Evolutionary conservation across 2,113 vertebrate species (phyloP).

Genomic region (Atherinomorus stipes): DNA sequence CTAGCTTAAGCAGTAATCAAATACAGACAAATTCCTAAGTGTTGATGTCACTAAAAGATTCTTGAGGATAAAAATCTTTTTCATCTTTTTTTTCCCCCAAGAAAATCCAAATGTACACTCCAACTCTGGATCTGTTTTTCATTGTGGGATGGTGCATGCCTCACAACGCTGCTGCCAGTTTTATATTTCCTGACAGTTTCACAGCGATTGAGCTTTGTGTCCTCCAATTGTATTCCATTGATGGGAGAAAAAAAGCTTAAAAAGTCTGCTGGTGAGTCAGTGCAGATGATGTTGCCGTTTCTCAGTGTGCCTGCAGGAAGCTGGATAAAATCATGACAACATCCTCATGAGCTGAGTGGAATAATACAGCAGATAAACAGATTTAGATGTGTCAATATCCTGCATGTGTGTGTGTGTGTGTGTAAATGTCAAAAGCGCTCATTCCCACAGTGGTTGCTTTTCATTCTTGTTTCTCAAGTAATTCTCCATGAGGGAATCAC

Average conservation of each 20-base stretch:
- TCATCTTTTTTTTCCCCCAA: background rate
- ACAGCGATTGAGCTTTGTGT: conserved; percentile 31
- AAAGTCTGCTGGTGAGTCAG: conserved; percentile 35
- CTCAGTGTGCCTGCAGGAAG: conserved; percentile 6
- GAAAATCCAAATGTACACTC: background rate
- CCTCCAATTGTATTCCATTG: conserved; percentile 35
- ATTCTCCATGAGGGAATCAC: background rate
- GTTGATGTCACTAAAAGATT: background rate
- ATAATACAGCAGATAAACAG: background rate
- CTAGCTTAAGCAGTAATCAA: background rate
- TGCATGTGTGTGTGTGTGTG: background rate
- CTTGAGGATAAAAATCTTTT: background rate
- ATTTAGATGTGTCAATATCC: background rate
- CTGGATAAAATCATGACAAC: conserved; percentile 17
- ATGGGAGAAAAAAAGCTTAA: conserved; percentile 42
- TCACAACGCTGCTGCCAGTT: conserved; percentile 32
- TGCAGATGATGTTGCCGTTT: conserved; percentile 12
- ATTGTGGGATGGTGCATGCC: conserved; percentile 11
- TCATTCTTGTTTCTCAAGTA: background rate
- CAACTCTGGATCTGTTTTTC: conserved; percentile 2
- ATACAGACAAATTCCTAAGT: background rate
- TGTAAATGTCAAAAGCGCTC: background rate
- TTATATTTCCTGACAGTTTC: conserved; percentile 52
- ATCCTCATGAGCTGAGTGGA: background rate
- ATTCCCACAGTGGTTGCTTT: background rate